These are phyloP conservation scores for Archocentrus centrarchus DNA, from an alignment of 2,113 vertebrate genomes.

Conservation along the genomic window DNA sequence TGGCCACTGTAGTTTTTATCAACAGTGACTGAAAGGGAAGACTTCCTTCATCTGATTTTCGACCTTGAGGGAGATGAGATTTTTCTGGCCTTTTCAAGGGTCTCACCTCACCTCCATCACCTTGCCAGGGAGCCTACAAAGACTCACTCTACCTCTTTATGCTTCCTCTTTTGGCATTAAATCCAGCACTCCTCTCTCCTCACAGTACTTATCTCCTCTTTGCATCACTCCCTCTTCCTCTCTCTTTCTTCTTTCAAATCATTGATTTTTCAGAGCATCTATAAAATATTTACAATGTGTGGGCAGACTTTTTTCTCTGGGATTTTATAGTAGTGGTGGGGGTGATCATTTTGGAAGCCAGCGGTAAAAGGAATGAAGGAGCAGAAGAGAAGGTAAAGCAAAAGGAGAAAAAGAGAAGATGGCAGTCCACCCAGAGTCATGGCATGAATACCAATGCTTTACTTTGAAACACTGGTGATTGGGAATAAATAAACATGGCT, in stretches of 20 bases:
- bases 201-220: conserved; percentile 53
- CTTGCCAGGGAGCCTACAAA: conserved; percentile 23
- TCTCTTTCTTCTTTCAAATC: conserved; percentile 67
- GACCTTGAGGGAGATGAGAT: conserved; percentile 17
- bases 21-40: background rate
- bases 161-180: conserved; percentile 31
- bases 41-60: conserved; percentile 7
- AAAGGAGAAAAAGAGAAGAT: conserved; percentile 50
- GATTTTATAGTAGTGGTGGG: conserved; percentile 64
- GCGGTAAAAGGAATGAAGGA: conserved; percentile 57
- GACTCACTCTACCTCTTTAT: conserved; percentile 15
- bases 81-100: conserved; percentile 28
- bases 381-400: conserved; percentile 19
- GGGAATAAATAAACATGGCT: conserved; percentile 74
- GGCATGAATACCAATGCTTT: conserved; percentile 73
- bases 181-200: conserved; percentile 27
- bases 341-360: conserved; percentile 74
- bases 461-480: conserved; percentile 70
- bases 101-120: conserved; percentile 4
- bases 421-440: conserved; percentile 52
- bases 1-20: background rate
- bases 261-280: conserved; percentile 77
- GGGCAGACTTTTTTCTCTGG: conserved; percentile 76
- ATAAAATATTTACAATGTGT: conserved; percentile 83
- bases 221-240: conserved; percentile 44